phyloP scores from a whole-genome alignment of 2,113 vertebrate species.

The Pluvialis apricaria region DNA sequence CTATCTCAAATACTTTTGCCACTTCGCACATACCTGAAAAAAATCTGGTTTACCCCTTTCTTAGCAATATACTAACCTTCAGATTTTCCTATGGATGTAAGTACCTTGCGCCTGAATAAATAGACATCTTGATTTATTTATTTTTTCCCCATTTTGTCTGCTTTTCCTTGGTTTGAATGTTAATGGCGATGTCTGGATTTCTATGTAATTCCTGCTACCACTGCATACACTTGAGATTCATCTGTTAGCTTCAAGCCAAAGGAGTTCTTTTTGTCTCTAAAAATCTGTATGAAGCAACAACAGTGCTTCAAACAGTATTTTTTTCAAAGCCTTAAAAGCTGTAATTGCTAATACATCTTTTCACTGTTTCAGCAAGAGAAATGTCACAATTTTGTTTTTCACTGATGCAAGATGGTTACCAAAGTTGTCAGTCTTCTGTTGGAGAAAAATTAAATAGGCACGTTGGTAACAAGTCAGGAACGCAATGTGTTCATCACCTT shows the following conservation, averaged over 20 bases:
- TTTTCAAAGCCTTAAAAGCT: neutral
- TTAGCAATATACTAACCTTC: neutral
- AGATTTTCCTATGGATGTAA: neutral
- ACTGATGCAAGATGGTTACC: neutral
- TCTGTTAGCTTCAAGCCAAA: neutral
- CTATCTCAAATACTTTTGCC: neutral
- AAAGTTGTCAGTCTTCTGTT: neutral
- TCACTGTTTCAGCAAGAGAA: neutral
- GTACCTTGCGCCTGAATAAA: accelerated
- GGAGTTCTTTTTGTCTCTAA: neutral
- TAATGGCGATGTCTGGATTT: neutral
- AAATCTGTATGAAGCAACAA: neutral
- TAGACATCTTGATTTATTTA: neutral
- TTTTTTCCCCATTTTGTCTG: neutral
- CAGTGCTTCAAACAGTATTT: neutral
- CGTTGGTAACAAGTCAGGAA: neutral
- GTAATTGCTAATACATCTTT: neutral
- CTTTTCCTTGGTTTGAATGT: neutral
- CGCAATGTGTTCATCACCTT: neutral
- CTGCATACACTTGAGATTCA: neutral
- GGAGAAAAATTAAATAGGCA: neutral
- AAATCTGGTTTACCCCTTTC: neutral
- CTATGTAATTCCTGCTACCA: neutral
- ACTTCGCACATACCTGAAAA: neutral
- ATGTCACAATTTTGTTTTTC: neutral